Evolutionary conservation across 1,140 invertebrate genomes (phyloP).

Genomic region (Cydia amplana): DNA sequence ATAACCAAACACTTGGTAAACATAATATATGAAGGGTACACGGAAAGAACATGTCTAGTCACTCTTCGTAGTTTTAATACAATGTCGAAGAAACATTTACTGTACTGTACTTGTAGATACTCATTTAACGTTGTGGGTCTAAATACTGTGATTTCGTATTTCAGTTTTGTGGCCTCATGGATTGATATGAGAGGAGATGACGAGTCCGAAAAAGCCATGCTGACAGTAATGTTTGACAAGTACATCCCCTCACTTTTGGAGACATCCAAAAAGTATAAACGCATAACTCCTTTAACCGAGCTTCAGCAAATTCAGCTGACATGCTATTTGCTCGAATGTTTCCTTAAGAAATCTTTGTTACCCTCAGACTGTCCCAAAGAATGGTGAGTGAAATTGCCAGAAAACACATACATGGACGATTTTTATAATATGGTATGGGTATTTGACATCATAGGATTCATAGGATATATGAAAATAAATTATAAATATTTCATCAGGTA

Average conservation of each 20-base stretch:
- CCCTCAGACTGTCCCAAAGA: slow-evolving; percentile 94
- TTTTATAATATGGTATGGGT: neutral
- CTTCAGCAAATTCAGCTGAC: slow-evolving; percentile 95
- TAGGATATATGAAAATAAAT: neutral
- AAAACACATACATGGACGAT: neutral
- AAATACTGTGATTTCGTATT: neutral
- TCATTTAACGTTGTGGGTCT: neutral
- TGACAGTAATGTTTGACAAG: slow-evolving; percentile 95
- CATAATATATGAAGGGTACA: too few species aligned
- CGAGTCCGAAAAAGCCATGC: slow-evolving; percentile 86
- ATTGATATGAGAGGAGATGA: slow-evolving; percentile 89
- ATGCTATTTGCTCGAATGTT: slow-evolving; percentile 92
- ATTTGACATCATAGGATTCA: too few species aligned
- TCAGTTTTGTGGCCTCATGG: slow-evolving; percentile 93
- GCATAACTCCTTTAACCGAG: slow-evolving; percentile 94
- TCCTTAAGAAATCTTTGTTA: slow-evolving; percentile 89
- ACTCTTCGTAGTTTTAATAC: too few species aligned
- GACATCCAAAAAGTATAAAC: slow-evolving; percentile 91
- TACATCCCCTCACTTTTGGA: slow-evolving; percentile 95
- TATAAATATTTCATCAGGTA: slow-evolving; percentile 79
- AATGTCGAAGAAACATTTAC: neutral
- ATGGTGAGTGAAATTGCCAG: slow-evolving; percentile 76
- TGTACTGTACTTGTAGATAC: neutral
- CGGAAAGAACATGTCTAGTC: too few species aligned
- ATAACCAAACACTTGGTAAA: too few species aligned